Base-by-base conservation (phyloP, 1,140 invertebrate species). In the Tenebrio molitor region DNA sequence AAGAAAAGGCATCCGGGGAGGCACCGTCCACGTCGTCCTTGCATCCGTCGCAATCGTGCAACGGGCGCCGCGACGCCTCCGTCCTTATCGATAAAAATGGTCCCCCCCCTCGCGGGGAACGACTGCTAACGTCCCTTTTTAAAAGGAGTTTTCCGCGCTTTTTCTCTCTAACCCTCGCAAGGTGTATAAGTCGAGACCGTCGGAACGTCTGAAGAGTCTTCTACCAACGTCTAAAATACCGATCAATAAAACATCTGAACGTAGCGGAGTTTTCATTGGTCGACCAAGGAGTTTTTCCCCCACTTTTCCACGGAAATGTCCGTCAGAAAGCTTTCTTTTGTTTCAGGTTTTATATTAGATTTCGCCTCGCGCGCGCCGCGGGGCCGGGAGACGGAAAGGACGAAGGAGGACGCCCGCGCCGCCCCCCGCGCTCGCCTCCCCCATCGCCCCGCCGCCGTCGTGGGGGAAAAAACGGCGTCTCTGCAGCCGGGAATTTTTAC, bases 221-320 rank as follows among this genome's bases (percentile, higher is more conserved):
- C 69, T 75, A 46, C 64, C 69, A 76, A 69, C 76, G 76, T 78
- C 76, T 78, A 62, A 78, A 76, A 76, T 76, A 72, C 76, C 71
- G 77, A 78, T 78, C 77, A 76, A 78, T 78, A 78, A 76, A 78
- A 78, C 77, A 78, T 78, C 77, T 76, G 75, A 78, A 78, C 77
- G 73, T 75, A 74, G 75, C 73, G 64, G 73, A 76, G 77, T 75
- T 78, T 78, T 73, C 75, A 78, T 78, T 78, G 77, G 77, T 78
- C 74, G 73, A 64, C 73, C 75, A 78, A 78, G 75, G 73, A 78
- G 77, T 78, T 78, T 78, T 78, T 78, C 77, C 77, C 75, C 77
- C 77, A 76, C 77, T 78, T 78, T 78, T 78, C 71, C 75, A 63
- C 75, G 77, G 77, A 78, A 78, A 78, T 78, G 77, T 78, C 77